Conservation (phyloP, 2,113 vertebrate genomes). For the Pongo pygmaeus region DNA sequence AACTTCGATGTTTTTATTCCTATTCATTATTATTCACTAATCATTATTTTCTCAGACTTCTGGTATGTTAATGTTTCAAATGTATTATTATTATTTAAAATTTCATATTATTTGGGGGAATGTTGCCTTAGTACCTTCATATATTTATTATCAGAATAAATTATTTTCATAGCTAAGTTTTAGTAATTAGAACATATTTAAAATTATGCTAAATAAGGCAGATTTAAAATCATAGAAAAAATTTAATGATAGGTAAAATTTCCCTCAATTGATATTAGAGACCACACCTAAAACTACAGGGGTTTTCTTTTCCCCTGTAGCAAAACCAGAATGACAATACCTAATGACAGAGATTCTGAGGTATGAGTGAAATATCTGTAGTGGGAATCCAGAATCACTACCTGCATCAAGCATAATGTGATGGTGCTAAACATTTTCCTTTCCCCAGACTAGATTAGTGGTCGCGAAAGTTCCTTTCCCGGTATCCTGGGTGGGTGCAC, state of each 20-base stretch:
- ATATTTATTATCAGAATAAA: neutral
- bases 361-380: neutral
- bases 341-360: neutral
- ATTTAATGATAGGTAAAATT: neutral
- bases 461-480: neutral
- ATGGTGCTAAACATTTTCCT: neutral
- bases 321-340: too few species aligned
- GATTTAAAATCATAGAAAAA: constrained; percentile 8
- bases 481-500: neutral
- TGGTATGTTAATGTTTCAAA: neutral
- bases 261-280: constrained; percentile 16
- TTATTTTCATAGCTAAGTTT: constrained; percentile 21
- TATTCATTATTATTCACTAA: constrained; percentile 37
- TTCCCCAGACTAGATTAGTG: neutral
- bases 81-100: constrained; percentile 10
- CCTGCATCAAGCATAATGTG: neutral
- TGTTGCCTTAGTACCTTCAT: neutral
- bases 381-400: neutral
- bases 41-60: neutral
- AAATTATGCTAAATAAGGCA: constrained; percentile 4
- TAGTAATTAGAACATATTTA: neutral
- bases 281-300: neutral
- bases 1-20: neutral
- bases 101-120: neutral
- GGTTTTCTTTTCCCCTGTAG: neutral